Evolutionary conservation across 2,113 vertebrate species (phyloP).

Genomic region (Mungos mungo): DNA sequence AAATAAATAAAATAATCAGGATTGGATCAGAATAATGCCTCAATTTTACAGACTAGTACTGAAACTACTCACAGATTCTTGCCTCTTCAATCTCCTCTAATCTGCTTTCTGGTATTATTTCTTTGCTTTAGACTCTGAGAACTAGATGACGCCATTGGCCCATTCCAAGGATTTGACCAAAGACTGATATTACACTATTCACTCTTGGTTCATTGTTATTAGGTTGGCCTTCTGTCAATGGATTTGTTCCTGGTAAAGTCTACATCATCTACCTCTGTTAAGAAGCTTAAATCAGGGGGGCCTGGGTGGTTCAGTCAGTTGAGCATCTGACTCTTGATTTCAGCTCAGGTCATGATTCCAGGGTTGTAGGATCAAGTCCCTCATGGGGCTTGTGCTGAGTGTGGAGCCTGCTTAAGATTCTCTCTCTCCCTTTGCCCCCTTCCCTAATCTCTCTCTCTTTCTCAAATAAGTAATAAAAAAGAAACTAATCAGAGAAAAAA

Average conservation of each 20-base stretch:
- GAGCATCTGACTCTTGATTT: no score
- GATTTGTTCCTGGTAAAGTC: background rate
- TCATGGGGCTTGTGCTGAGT: no score
- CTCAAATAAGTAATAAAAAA: background rate
- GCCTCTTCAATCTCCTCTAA: background rate
- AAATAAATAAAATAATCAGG: slow-evolving; percentile 22
- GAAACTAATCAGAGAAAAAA: background rate
- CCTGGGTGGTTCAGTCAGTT: no score
- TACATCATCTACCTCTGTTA: background rate
- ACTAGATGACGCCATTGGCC: background rate
- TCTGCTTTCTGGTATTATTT: background rate
- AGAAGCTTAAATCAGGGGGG: background rate
- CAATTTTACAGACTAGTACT: background rate
- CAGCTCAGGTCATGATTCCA: no score
- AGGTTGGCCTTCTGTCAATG: background rate
- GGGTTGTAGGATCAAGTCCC: no score
- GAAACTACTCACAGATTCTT: background rate
- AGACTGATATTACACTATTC: background rate
- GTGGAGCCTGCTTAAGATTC: no score
- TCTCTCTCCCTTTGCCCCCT: no score
- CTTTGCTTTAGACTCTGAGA: background rate
- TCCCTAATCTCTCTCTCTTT: no score
- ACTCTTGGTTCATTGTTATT: background rate
- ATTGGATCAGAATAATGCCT: background rate
- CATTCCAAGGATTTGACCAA: background rate